These are phyloP conservation scores for Grapholita molesta DNA, from an alignment of 1,140 invertebrate species.

Conservation along the genomic window DNA sequence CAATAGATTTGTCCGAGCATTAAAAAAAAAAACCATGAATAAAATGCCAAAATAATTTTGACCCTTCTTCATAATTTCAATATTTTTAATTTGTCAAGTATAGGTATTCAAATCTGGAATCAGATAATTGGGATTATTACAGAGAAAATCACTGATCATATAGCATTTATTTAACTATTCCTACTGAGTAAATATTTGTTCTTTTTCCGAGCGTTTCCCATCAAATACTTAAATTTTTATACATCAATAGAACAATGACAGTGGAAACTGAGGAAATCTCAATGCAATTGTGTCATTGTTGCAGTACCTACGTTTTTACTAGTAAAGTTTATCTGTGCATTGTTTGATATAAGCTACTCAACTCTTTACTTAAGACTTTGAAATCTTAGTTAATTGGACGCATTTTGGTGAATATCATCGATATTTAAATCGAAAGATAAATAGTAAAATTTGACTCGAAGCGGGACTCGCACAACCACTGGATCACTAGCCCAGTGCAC, in stretches of 20 bases:
- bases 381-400: not conserved
- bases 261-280: not conserved
- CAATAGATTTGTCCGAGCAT: no score
- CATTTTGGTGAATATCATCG: not conserved
- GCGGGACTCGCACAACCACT: no score
- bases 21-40: no score
- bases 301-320: not conserved
- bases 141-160: no score
- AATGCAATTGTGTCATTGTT: not conserved
- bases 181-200: not conserved
- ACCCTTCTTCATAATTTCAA: no score
- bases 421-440: no score
- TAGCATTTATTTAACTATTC: not conserved
- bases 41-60: no score
- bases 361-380: not conserved
- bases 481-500: no score
- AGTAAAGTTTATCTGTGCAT: slow-evolving; percentile 2
- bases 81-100: no score
- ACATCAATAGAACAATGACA: not conserved
- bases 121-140: no score
- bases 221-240: not conserved
- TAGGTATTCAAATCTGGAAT: no score
- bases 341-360: not conserved
- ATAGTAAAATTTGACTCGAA: no score
- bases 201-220: not conserved